These are phyloP conservation scores for Hydrolagus colliei DNA, from an alignment of 2,797 vertebrate species.

Conservation along the genomic window DNA sequence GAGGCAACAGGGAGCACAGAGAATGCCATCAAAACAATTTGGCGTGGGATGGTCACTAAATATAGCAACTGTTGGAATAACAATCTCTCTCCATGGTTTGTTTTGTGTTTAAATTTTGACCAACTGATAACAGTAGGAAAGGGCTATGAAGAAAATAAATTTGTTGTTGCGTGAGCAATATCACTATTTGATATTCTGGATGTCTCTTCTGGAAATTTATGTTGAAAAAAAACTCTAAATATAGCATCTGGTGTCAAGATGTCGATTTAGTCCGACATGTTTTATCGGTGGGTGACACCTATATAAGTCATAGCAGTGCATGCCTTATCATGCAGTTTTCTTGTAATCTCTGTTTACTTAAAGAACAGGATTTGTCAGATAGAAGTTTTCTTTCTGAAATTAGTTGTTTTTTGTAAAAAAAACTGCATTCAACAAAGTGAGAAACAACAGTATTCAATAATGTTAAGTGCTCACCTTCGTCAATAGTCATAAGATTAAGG, in stretches of 20 bases:
- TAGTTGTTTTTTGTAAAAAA: neutral
- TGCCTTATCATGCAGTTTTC: too few relatives aligned
- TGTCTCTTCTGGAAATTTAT: neutral
- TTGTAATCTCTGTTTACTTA: too few relatives aligned
- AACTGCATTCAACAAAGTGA: neutral
- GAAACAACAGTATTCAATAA: neutral
- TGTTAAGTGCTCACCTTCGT: neutral
- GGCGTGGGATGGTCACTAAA: slow-evolving; percentile 51
- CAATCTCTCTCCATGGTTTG: slow-evolving; percentile 75
- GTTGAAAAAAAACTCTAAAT: too few relatives aligned
- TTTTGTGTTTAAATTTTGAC: slow-evolving; percentile 37
- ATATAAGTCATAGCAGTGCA: too few relatives aligned
- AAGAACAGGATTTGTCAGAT: too few relatives aligned
- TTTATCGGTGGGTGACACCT: too few relatives aligned
- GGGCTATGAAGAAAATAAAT: neutral
- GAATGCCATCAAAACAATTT: slow-evolving; percentile 48
- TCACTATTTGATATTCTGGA: neutral
- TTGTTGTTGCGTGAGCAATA: neutral
- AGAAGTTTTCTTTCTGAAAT: neutral
- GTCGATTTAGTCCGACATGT: too few relatives aligned
- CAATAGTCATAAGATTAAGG: neutral
- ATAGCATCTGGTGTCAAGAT: too few relatives aligned
- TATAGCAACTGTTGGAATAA: slow-evolving; percentile 38
- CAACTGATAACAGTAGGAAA: neutral
- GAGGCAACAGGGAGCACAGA: slow-evolving; percentile 43